Evolutionary conservation across 2,888 invertebrate genomes (phyloP).

Genomic region (Cyaniris semiargus): DNA sequence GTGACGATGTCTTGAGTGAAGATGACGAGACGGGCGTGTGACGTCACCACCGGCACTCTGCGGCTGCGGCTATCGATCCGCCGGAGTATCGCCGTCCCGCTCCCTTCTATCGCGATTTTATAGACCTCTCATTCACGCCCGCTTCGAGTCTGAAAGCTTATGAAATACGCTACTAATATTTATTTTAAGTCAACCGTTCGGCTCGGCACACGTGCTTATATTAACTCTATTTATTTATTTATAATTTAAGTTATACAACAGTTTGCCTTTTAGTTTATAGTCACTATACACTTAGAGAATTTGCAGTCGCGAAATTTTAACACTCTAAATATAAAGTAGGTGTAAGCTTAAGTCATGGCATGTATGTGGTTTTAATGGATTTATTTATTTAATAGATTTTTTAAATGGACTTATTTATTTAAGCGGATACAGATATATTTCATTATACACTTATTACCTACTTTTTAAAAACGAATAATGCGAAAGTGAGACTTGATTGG

Average conservation of each 20-base stretch:
- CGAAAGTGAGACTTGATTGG: too few species aligned
- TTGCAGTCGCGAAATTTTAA: too few species aligned
- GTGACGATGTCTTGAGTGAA: conserved; percentile 77
- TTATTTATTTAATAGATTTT: too few species aligned
- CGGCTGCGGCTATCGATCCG: conserved; percentile 81
- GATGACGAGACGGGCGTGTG: conserved; percentile 77
- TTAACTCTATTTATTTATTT: conserved; percentile 33
- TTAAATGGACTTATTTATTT: too few species aligned
- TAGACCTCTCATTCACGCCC: conserved; percentile 59
- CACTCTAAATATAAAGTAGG: too few species aligned
- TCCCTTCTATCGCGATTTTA: conserved; percentile 56
- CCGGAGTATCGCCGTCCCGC: conserved; percentile 64
- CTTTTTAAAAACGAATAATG: too few species aligned
- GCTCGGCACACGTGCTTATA: conserved; percentile 66
- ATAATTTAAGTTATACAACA: neutral
- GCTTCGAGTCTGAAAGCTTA: conserved; percentile 67
- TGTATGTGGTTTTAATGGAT: too few species aligned
- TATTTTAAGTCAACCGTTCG: conserved; percentile 76
- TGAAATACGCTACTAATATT: conserved; percentile 79
- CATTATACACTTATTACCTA: too few species aligned
- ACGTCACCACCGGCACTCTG: conserved; percentile 78
- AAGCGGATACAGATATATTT: too few species aligned
- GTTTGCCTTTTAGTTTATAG: neutral
- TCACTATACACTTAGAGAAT: too few species aligned
- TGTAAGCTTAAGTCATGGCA: too few species aligned